phyloP scores from a whole-genome alignment of 2,113 vertebrate genomes.

The Lepisosteus oculatus region DNA sequence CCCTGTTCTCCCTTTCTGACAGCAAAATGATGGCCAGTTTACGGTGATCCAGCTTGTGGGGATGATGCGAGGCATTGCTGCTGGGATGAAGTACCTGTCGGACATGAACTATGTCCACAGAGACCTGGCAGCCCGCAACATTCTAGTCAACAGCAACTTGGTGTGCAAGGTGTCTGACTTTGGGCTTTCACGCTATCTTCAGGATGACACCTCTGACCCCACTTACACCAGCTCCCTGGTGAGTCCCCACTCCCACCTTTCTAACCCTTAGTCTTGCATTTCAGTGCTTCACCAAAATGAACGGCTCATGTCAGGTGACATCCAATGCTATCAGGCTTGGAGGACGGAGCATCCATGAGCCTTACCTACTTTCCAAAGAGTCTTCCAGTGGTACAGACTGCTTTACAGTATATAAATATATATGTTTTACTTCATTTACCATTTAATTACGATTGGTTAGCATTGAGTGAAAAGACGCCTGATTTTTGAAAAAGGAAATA shows the following conservation, averaged over 20 bases:
- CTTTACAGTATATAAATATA: too few species aligned
- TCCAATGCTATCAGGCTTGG: too few species aligned
- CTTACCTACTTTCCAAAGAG: too few species aligned
- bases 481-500: too few species aligned
- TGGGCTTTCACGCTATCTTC: slow-evolving; percentile 92
- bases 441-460: too few species aligned
- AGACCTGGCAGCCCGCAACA: slow-evolving; percentile 94
- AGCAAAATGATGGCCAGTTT: slow-evolving; percentile 98
- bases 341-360: too few species aligned
- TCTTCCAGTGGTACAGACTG: too few species aligned
- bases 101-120: slow-evolving; percentile 98
- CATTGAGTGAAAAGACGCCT: too few species aligned
- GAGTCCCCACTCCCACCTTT: slow-evolving; percentile 35
- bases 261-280: too few species aligned
- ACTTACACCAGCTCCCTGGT: slow-evolving; percentile 98
- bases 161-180: slow-evolving; percentile 98
- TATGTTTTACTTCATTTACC: too few species aligned
- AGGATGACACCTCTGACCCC: slow-evolving; percentile 94
- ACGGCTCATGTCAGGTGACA: too few species aligned
- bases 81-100: slow-evolving; percentile 95
- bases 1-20: slow-evolving; percentile 30
- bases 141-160: slow-evolving; percentile 96
- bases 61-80: slow-evolving; percentile 93
- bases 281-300: too few species aligned
- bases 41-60: slow-evolving; percentile 97